These are phyloP conservation scores for Proteles cristata DNA, from an alignment of 2,113 vertebrate species.

Conservation along the genomic window DNA sequence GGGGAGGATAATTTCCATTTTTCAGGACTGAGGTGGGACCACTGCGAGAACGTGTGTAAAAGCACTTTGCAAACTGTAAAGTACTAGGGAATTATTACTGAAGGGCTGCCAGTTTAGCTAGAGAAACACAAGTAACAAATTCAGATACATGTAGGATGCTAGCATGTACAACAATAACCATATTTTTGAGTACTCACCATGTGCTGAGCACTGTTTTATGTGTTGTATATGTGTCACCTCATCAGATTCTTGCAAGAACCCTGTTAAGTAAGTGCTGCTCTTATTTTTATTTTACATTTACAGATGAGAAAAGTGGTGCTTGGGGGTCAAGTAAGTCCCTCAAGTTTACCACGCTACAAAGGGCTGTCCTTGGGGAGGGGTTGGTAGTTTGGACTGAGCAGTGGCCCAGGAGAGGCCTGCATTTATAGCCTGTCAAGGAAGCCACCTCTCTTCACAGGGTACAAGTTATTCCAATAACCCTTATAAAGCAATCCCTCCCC, in stretches of 20 bases:
- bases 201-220: not conserved
- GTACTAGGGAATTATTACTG: not conserved
- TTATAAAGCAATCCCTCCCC: not conserved
- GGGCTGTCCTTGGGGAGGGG: not conserved
- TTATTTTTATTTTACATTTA: constrained; percentile 68
- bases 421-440: not conserved
- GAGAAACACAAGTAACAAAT: not conserved
- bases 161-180: not conserved
- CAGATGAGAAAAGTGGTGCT: constrained; percentile 35
- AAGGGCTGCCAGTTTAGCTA: not conserved
- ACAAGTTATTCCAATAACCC: not conserved
- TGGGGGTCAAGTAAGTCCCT: not conserved
- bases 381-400: not conserved
- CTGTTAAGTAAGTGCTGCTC: constrained; percentile 36
- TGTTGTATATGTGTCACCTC: not conserved
- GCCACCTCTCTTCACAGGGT: not conserved
- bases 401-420: not conserved
- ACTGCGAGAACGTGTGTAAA: not conserved
- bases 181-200: not conserved
- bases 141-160: not conserved
- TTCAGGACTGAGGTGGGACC: not conserved
- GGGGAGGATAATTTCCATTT: not conserved
- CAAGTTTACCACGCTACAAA: not conserved
- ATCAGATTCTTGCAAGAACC: not conserved
- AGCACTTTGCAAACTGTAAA: not conserved